Evolutionary conservation across 2,888 invertebrate genomes (phyloP).

Genomic region (Amorpha juglandis): DNA sequence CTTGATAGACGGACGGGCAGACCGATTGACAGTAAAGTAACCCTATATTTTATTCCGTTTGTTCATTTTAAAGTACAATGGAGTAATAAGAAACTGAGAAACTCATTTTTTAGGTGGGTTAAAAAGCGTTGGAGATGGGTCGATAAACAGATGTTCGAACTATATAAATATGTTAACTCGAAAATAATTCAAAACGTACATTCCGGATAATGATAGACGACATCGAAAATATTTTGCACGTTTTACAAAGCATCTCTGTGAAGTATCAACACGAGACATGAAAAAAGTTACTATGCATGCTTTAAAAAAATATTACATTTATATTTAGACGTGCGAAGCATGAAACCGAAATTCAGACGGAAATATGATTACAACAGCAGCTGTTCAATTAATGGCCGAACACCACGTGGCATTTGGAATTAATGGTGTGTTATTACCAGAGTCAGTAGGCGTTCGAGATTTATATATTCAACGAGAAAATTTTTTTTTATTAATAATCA

Average conservation of each 20-base stretch:
- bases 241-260: not conserved
- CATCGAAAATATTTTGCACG: not conserved
- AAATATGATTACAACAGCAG: slow-evolving; percentile 23
- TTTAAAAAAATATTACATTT: not conserved
- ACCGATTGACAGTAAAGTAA: no score
- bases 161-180: no score
- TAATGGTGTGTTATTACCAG: slow-evolving; percentile 15
- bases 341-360: slow-evolving; percentile 17
- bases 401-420: slow-evolving; percentile 19
- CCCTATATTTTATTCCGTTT: no score
- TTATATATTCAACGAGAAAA: slow-evolving; percentile 5
- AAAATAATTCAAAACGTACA: no score
- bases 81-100: no score
- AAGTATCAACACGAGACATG: slow-evolving; percentile 1
- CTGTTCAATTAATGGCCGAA: slow-evolving; percentile 15
- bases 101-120: no score
- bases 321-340: slow-evolving; percentile 21
- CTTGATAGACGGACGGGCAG: no score
- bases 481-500: slow-evolving; percentile 15
- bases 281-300: slow-evolving; percentile 7
- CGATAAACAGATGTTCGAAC: no score
- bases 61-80: no score
- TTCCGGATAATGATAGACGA: not conserved
- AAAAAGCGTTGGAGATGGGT: no score
- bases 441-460: slow-evolving; percentile 9